These are phyloP conservation scores for Drosophila melanosoma DNA, from an alignment of 2,888 invertebrate genomes.

Conservation along the genomic window DNA sequence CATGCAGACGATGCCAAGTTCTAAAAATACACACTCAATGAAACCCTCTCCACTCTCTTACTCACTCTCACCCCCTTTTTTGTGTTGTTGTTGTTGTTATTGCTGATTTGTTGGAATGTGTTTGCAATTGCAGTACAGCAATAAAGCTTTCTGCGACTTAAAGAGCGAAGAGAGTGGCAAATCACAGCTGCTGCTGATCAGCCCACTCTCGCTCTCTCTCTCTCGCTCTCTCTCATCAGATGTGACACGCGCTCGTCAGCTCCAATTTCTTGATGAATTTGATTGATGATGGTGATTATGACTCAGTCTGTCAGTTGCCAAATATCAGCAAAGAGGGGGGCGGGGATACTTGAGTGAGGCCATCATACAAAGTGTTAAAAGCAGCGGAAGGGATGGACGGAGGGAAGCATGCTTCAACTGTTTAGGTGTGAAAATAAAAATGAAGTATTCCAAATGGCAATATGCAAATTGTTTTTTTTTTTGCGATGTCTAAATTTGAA, in stretches of 20 bases:
- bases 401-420: constrained; percentile 9
- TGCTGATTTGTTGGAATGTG: constrained; percentile 3
- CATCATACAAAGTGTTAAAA: constrained; percentile 15
- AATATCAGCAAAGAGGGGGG: constrained; percentile 14
- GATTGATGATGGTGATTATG: constrained; percentile 74
- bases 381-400: constrained; percentile 11
- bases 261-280: constrained; percentile 54
- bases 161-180: not conserved
- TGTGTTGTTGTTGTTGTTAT: not conserved
- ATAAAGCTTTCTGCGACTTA: constrained; percentile 2
- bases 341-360: constrained; percentile 22
- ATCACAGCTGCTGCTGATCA: constrained; percentile 18
- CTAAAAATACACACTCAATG: constrained; percentile 33
- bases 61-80: not conserved
- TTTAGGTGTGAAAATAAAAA: constrained; percentile 59
- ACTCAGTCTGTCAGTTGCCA: constrained; percentile 52
- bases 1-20: constrained; percentile 14
- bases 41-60: not conserved
- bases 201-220: not conserved
- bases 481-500: not conserved
- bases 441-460: constrained; percentile 39
- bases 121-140: constrained; percentile 18
- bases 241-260: constrained; percentile 23
- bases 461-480: constrained; percentile 34
- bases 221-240: constrained; percentile 2